Percentiles rank a stretch among this genome's conserved stretches.
These are phyloP conservation scores for Spea bombifrons DNA, from an alignment of 2,113 vertebrate species.

Conservation along the genomic window DNA sequence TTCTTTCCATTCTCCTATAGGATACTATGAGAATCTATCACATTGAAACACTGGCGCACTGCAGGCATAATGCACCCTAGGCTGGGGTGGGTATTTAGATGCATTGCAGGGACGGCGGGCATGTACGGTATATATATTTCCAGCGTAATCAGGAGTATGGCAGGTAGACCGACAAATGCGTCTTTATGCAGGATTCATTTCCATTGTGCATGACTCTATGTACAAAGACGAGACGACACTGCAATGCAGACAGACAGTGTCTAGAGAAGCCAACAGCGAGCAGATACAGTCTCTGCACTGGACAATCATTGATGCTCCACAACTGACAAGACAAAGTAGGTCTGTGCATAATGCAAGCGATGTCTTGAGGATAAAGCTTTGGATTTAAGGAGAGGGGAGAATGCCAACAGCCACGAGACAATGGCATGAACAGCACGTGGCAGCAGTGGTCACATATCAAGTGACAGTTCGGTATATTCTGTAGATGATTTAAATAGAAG, in stretches of 20 bases:
- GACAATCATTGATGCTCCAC: not conserved
- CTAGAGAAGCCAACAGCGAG: slow-evolving; percentile 1
- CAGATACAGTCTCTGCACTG: not conserved
- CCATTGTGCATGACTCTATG: not conserved
- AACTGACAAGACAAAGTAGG: not conserved
- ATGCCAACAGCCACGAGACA: not conserved
- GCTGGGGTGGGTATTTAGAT: slow-evolving; percentile 17
- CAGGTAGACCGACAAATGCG: not conserved
- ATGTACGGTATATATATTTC: not conserved
- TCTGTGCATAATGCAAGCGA: not conserved
- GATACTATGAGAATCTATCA: slow-evolving; percentile 17
- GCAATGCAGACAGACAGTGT: slow-evolving; percentile 22
- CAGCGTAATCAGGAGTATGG: not conserved
- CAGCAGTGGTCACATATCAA: too few relatives aligned
- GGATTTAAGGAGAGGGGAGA: not conserved
- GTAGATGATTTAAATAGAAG: not conserved
- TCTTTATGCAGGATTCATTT: not conserved
- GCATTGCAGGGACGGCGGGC: slow-evolving; percentile 18
- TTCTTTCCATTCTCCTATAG: not conserved
- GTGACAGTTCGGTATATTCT: too few relatives aligned
- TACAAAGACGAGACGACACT: not conserved
- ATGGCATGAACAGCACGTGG: too few relatives aligned
- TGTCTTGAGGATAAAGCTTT: not conserved
- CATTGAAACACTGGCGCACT: slow-evolving; percentile 33
- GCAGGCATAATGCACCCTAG: slow-evolving; percentile 42